Base-by-base conservation (phyloP, 2,797 vertebrate species). In the Rhabdophis nuchalis region DNA sequence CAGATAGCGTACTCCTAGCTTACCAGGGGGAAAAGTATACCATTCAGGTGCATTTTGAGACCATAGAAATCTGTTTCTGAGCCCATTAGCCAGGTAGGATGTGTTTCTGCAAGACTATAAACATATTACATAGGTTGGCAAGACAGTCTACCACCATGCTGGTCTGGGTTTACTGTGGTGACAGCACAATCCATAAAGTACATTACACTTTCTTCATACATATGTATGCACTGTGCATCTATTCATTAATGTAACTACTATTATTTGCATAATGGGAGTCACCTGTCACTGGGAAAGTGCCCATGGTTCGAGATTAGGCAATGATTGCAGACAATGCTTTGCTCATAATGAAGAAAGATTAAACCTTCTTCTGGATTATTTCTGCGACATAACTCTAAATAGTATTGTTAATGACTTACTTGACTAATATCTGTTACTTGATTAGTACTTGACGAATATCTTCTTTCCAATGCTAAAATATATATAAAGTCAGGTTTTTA, bases 251-350 rank as follows among this genome's bases (percentile, higher is more conserved):
- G 25, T 27, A n/a, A 29, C 11, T 23, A 29, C 27, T 12, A n/a
- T 68, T 68, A 52, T 89, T 89, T 92, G 57, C 87, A 86, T 85
- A 89, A 41, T n/a, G 46, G 46, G 77, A 85, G 53, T 92, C 58
- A 36, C 32, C n/a, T 56, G 23, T 68, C 58, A 53, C 27, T 53
- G 50, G 72, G n/a, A 64, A 64, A 23, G 77, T 14, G 13, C 68
- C 18, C 53, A n/a, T 27, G 32, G 10, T n/a, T 41, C 5, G 32
- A 64, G 64, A 82, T 10, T 64, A 86, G 27, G 11, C 41, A 54
- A 89, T 89, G 29, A 32, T 36, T 86, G 72, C 20, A 64, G 60
- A 18, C 18, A 36, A 52, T 56, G 16, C n/a, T 85, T 25, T 36
- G 60, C n/a, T 87, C 12, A 52, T 23, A 72, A 14, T 88, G 61